Conservation (phyloP, 2,888 invertebrate genomes). For the Pharmacophagus antenor region DNA sequence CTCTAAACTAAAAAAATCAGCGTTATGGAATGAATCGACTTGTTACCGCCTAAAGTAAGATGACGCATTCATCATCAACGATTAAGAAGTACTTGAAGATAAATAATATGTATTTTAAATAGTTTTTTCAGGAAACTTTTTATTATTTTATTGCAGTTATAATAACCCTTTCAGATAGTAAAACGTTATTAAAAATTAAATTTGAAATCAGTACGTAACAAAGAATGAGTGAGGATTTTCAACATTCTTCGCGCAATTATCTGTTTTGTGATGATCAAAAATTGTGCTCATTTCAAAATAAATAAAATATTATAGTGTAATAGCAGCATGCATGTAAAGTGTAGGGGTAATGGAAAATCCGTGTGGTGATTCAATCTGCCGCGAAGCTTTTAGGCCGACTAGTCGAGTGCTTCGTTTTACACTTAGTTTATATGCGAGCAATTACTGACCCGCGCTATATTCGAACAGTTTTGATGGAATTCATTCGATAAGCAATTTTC, state of each 20-base stretch:
- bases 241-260: too few relatives aligned
- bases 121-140: too few relatives aligned
- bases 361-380: constrained; percentile 76
- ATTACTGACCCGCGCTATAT: constrained; percentile 58
- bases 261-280: neutral
- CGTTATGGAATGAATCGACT: too few relatives aligned
- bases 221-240: too few relatives aligned
- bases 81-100: too few relatives aligned
- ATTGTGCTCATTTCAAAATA: neutral
- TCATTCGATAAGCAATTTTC: constrained; percentile 12
- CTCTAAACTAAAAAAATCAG: neutral
- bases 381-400: constrained; percentile 68
- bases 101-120: too few relatives aligned
- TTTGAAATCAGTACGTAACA: too few relatives aligned
- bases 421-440: constrained; percentile 63
- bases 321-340: constrained; percentile 34
- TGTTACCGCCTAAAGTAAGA: too few relatives aligned
- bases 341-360: constrained; percentile 70
- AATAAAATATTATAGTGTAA: constrained; percentile 7
- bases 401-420: constrained; percentile 60
- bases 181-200: too few relatives aligned
- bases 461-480: constrained; percentile 38
- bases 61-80: too few relatives aligned
- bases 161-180: too few relatives aligned
- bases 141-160: too few relatives aligned